These are phyloP conservation scores for Tretioscincus oriximinensis DNA, from an alignment of 2,113 vertebrate species.

Conservation along the genomic window DNA sequence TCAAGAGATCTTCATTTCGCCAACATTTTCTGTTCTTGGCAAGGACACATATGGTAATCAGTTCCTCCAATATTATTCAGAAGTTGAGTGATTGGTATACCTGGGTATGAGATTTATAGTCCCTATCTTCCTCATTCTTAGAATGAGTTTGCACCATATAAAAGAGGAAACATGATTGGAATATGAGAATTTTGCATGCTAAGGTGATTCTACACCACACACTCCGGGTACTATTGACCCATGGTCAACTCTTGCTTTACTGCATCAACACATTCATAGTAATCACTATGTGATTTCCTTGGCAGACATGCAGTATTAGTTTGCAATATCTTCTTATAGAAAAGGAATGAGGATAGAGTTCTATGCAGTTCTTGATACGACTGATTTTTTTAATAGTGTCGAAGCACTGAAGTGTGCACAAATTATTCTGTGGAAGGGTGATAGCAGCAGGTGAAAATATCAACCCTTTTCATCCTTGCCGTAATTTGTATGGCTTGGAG, in stretches of 20 bases:
- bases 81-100: background rate
- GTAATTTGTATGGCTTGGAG: background rate
- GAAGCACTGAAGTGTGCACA: background rate
- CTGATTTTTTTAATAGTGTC: slow-evolving; percentile 13
- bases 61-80: no score
- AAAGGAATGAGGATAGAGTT: no score
- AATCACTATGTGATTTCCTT: background rate
- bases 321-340: no score
- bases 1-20: background rate
- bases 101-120: background rate
- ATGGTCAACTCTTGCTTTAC: no score
- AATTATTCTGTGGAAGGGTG: background rate
- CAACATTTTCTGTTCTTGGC: background rate
- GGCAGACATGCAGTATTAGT: background rate
- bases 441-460: background rate
- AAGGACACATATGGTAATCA: background rate
- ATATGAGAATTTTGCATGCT: background rate
- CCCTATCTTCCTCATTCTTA: background rate
- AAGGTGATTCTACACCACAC: no score
- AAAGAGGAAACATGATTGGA: background rate
- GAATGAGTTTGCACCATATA: background rate
- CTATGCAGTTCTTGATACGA: no score
- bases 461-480: background rate
- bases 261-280: no score
- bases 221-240: no score